Base-by-base conservation (phyloP, 2,888 invertebrate genomes). In the Drosophila kambysellisi region DNA sequence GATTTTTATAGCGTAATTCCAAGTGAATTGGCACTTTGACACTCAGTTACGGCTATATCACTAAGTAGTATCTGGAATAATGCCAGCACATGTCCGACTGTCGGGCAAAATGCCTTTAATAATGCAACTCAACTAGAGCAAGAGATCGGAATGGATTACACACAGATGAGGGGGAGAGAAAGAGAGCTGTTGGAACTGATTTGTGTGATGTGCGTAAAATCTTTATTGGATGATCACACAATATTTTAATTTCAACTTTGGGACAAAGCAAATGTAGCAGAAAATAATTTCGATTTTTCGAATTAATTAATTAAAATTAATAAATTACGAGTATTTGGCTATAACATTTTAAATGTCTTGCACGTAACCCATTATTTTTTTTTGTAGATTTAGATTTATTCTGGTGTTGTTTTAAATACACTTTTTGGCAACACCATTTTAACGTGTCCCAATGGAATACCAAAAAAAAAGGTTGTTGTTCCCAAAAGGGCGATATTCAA, bases 1-100 rank as follows among this genome's bases (percentile, higher is more conserved):
- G 85, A 88, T 88, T 88, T 84, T 84, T 81, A 82, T 84, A 79
- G 81, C 68, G 85, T 76, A 87, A 84, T 84, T 84, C 82, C 69
- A 69, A 72, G 76, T 70, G 81, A 81, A 87, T 84, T 84, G 85
- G 70, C 79, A 81, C 75, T 79, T 57, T 46, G 62, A 66, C 53
- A 60, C 64, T 46, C 29, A 37, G 29, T 48, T 56, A 35, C 48
- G 48, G 41, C 33, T 7, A 63, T 48, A 54, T 32, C 17, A 61
- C 54, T 61, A 43, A 54, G 54, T 54, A 43, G 53, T 67, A 33
- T 41, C 74, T 77, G 78, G 70, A 60, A 64, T 74, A 74, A 57
- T 69, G 79, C 79, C 77, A 70, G 68, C 32, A 58, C 57, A 79
- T 68, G 76, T 75, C 66, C 69, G 61, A 65, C 76, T 63, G 57